Percentiles rank a stretch among this genome's conserved stretches.
Evolutionary conservation across 2,113 vertebrate species (phyloP).

Genomic region (Ceyx melanurus): DNA sequence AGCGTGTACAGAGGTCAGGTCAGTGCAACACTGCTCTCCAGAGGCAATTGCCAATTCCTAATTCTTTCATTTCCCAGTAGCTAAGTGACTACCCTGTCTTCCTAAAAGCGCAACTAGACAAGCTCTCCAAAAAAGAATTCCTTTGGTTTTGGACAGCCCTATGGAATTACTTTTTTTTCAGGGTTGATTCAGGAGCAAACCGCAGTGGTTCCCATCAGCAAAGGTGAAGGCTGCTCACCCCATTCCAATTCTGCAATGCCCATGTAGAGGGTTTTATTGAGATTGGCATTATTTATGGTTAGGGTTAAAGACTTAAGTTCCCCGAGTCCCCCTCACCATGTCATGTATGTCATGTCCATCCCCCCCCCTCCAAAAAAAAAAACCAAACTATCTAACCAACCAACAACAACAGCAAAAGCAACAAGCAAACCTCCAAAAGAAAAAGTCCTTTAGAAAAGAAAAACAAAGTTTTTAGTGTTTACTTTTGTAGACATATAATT

Average conservation of each 20-base stretch:
- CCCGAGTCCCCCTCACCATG: not conserved
- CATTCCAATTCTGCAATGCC: not conserved
- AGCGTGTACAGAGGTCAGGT: rapidly evolving
- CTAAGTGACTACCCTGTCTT: not conserved
- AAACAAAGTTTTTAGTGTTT: not conserved
- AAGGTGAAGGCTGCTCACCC: not conserved
- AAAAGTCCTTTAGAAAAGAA: not conserved
- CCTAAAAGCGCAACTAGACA: not conserved
- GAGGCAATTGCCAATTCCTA: not conserved
- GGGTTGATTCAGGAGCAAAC: not conserved
- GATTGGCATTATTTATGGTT: not conserved
- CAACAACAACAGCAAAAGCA: not conserved
- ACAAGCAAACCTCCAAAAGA: not conserved
- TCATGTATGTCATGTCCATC: too few relatives aligned
- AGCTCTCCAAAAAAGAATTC: not conserved
- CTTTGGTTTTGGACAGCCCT: not conserved
- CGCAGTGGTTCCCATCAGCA: not conserved
- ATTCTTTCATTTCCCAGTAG: not conserved
- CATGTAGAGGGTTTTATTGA: not conserved
- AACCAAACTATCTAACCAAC: not conserved
- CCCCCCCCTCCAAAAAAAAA: not conserved
- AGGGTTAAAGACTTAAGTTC: not conserved
- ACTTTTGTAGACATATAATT: not conserved
- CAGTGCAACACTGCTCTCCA: not conserved
- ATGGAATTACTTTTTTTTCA: not conserved